Conservation (phyloP, 2,888 invertebrate species). For the Parochlus steinenii region DNA sequence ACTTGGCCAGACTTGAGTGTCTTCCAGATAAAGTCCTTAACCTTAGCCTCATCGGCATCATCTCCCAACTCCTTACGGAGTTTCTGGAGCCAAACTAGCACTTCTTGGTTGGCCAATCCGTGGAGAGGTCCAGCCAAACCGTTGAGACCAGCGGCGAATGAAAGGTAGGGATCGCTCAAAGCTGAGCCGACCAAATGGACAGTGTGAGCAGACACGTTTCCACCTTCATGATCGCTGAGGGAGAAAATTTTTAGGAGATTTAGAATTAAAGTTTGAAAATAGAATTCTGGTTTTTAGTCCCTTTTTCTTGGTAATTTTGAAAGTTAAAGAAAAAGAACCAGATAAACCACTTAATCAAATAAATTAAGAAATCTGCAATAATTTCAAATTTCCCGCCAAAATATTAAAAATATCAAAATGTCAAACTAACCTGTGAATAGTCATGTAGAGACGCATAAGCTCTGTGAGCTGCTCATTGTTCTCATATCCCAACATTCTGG, state of each 20-base stretch:
- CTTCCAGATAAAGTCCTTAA: slow-evolving; percentile 96
- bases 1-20: slow-evolving; percentile 75
- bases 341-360: neutral
- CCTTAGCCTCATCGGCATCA: slow-evolving; percentile 71
- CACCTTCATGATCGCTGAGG: slow-evolving; percentile 63
- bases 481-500: slow-evolving; percentile 65
- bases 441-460: slow-evolving; percentile 69
- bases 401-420: too few species aligned
- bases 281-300: neutral
- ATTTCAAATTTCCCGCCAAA: slow-evolving; percentile 1
- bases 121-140: slow-evolving; percentile 80
- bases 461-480: slow-evolving; percentile 51
- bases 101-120: slow-evolving; percentile 83
- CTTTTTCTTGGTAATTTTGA: slow-evolving; percentile 1
- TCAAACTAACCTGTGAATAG: slow-evolving; percentile 47
- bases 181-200: slow-evolving; percentile 76
- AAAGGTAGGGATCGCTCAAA: slow-evolving; percentile 70
- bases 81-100: slow-evolving; percentile 86
- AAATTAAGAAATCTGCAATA: neutral
- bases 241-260: too few species aligned
- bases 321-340: slow-evolving; percentile 4
- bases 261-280: too few species aligned
- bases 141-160: slow-evolving; percentile 72
- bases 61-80: slow-evolving; percentile 72
- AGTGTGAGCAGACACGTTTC: slow-evolving; percentile 82